A percentile compares a stretch with the other conserved stretches of the same genome.
Evolutionary conservation across 2,888 invertebrate genomes (phyloP).

Genomic region (Calliphora vomitoria): DNA sequence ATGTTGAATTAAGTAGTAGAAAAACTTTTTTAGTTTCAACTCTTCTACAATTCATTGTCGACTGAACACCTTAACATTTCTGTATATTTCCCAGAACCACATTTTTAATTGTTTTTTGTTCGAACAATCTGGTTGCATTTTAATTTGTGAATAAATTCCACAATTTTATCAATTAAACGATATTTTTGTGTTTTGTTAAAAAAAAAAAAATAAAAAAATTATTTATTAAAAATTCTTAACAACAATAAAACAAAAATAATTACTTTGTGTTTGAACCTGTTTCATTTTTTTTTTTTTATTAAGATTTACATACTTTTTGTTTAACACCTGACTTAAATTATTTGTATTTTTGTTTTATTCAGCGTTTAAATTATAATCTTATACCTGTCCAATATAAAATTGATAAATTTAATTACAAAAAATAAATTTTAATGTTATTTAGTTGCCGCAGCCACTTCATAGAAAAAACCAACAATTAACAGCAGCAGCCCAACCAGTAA

Average conservation of each 20-base stretch:
- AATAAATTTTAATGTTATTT: conserved; percentile 40
- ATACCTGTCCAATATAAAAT: conserved; percentile 53
- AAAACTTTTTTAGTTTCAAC: not conserved
- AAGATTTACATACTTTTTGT: conserved; percentile 51
- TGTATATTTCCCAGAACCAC: not conserved
- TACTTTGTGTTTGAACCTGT: conserved; percentile 55
- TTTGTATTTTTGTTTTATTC: conserved; percentile 45
- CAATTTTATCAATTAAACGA: conserved; percentile 33
- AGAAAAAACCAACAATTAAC: conserved; percentile 42
- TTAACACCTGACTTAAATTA: conserved; percentile 69
- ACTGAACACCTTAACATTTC: not conserved
- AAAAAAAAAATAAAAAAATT: not conserved
- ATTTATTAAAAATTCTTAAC: conserved; percentile 30
- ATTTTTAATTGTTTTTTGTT: not conserved
- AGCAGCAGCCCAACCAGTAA: conserved; percentile 1
- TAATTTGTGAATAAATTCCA: conserved; percentile 29
- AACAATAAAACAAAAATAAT: conserved; percentile 51
- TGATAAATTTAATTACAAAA: conserved; percentile 4
- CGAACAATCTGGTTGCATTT: conserved; percentile 1
- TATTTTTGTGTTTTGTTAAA: conserved; percentile 17
- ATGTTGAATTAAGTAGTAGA: too few relatives aligned
- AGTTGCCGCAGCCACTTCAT: conserved; percentile 33
- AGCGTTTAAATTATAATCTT: conserved; percentile 46
- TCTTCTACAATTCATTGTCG: not conserved
- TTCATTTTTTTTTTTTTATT: conserved; percentile 37